Evolutionary conservation across 2,888 invertebrate species (phyloP).

Genomic region (Latrodectus elegans): DNA sequence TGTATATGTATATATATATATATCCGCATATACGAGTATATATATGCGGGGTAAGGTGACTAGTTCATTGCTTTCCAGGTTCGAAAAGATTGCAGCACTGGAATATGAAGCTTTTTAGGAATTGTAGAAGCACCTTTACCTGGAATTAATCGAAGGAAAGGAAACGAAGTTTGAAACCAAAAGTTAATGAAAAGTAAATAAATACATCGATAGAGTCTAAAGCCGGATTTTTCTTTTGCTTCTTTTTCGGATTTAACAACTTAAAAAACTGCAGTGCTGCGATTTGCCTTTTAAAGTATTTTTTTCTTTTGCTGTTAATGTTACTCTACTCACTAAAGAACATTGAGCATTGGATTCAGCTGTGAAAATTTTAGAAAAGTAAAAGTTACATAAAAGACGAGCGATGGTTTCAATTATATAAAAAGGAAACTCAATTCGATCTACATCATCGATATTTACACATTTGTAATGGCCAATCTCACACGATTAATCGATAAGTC

Average conservation of each 20-base stretch:
- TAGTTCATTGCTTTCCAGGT: constrained; percentile 26
- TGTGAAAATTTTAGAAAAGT: constrained; percentile 37
- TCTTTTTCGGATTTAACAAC: constrained; percentile 1
- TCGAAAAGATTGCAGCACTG: constrained; percentile 23
- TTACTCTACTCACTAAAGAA: constrained; percentile 50
- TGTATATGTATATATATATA: neutral
- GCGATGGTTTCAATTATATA: constrained; percentile 16
- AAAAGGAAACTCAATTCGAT: constrained; percentile 42
- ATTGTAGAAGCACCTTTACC: constrained; percentile 41
- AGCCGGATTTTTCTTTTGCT: constrained; percentile 10
- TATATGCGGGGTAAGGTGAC: neutral
- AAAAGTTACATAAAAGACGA: constrained; percentile 13
- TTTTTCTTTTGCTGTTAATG: constrained; percentile 8
- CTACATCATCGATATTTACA: constrained; percentile 43
- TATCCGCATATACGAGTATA: too few species aligned
- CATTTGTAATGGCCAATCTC: constrained; percentile 22
- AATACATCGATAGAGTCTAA: neutral
- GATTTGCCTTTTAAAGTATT: constrained; percentile 7
- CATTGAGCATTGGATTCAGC: constrained; percentile 62
- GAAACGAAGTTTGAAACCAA: constrained; percentile 8
- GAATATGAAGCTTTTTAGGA: constrained; percentile 16
- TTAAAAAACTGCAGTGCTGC: constrained; percentile 4
- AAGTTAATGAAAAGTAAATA: neutral
- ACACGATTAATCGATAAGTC: neutral
- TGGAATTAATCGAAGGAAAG: constrained; percentile 17